Evolutionary conservation across 2,888 invertebrate genomes (phyloP).

Genomic region (Xestia c-nigrum): DNA sequence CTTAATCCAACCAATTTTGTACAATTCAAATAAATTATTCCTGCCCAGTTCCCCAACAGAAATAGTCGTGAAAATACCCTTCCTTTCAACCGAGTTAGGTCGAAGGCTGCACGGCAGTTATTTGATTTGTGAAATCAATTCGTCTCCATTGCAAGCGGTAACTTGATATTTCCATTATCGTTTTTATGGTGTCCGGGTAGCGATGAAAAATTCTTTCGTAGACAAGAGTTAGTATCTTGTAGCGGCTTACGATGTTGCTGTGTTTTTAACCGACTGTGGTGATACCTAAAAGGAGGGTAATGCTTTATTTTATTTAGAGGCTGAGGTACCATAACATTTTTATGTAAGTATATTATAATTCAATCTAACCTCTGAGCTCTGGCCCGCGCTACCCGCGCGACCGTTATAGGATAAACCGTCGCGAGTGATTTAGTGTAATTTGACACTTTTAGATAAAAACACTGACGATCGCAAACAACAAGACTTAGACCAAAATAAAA

Average conservation of each 20-base stretch:
- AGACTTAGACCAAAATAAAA: too few species aligned
- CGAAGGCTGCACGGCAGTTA: constrained; percentile 72
- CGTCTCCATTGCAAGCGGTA: constrained; percentile 81
- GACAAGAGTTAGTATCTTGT: constrained; percentile 18
- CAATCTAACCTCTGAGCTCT: too few species aligned
- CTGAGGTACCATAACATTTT: too few species aligned
- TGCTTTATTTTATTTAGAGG: background rate
- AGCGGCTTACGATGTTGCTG: background rate
- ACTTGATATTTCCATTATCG: constrained; percentile 82
- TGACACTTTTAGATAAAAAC: too few species aligned
- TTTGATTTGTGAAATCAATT: constrained; percentile 86
- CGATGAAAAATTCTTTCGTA: constrained; percentile 40
- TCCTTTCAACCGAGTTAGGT: constrained; percentile 35
- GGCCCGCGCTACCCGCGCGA: too few species aligned
- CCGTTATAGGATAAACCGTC: too few species aligned
- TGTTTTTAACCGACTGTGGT: background rate
- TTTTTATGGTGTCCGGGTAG: constrained; percentile 56
- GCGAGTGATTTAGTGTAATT: too few species aligned
- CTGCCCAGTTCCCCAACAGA: background rate
- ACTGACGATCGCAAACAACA: too few species aligned
- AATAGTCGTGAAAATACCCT: constrained; percentile 25
- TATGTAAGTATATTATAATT: too few species aligned
- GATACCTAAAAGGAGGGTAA: background rate
- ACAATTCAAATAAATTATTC: background rate
- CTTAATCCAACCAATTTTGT: background rate